These are phyloP conservation scores for Cheirogaleus major DNA, from an alignment of 2,797 vertebrate genomes.

Conservation along the genomic window DNA sequence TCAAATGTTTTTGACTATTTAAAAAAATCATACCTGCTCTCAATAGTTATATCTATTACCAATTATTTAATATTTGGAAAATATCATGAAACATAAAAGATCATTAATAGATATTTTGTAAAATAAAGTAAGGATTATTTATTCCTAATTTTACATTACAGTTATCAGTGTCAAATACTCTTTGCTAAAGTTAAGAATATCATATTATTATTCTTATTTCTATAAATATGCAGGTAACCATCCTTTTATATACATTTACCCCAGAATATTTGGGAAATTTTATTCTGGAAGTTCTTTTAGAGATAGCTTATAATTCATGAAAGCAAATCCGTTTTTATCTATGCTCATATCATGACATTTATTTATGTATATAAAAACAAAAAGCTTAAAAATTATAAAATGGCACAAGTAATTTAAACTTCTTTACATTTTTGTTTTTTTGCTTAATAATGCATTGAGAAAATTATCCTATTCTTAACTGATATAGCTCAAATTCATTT, in stretches of 20 bases:
- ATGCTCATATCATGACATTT: neutral
- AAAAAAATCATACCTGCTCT: neutral
- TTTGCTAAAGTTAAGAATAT: neutral
- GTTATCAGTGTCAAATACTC: neutral
- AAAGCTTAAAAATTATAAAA: neutral
- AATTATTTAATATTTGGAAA: neutral
- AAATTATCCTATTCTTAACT: neutral
- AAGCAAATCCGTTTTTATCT: neutral
- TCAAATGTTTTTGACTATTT: neutral
- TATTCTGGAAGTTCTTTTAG: neutral
- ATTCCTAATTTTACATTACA: neutral
- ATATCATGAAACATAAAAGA: neutral
- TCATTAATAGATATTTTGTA: neutral
- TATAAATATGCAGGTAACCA: neutral
- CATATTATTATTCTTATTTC: slow-evolving; percentile 1
- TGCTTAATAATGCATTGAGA: neutral
- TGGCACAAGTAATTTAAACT: neutral
- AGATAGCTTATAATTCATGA: neutral
- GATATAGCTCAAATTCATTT: neutral
- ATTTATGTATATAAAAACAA: neutral
- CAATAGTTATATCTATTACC: neutral
- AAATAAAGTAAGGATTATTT: neutral
- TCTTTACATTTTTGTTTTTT: neutral
- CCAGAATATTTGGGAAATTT: neutral
- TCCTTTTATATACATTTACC: neutral